Percentiles rank a stretch among this genome's conserved stretches.
Evolutionary conservation across 2,797 vertebrate species (phyloP).

Genomic region (Linurgus olivaceus): DNA sequence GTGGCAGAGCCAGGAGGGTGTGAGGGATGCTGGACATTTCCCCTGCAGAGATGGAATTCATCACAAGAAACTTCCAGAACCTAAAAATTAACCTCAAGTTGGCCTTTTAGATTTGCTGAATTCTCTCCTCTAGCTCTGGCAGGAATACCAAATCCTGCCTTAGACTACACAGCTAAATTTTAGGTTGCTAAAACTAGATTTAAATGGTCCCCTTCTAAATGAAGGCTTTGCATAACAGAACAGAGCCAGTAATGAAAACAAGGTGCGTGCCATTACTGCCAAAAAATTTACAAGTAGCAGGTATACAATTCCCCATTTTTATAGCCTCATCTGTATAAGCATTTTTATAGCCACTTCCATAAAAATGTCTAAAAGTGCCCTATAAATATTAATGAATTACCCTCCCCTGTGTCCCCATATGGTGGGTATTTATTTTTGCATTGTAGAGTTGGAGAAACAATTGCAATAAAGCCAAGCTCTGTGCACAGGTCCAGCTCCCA

Average conservation of each 20-base stretch:
- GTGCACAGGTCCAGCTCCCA: background rate
- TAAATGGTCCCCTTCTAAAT: background rate
- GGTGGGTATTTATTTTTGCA: background rate
- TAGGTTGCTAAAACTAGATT: background rate
- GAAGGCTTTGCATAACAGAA: background rate
- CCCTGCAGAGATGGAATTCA: background rate
- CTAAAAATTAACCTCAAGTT: background rate
- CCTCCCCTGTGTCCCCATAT: background rate
- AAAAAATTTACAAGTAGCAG: constrained; percentile 17
- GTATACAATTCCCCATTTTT: constrained; percentile 25
- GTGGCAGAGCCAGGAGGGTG: background rate
- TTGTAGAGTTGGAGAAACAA: background rate
- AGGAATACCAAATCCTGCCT: background rate
- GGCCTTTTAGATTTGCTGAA: background rate
- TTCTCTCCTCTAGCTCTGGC: background rate
- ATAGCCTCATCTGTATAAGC: constrained; percentile 12
- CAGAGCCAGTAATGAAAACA: background rate
- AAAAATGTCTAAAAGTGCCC: background rate
- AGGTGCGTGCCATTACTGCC: background rate
- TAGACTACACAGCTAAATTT: background rate
- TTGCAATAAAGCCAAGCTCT: background rate
- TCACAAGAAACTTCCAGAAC: background rate
- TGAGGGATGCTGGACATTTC: background rate
- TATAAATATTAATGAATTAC: constrained; percentile 58
- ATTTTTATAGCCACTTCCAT: constrained; percentile 31